A percentile compares a stretch with the other conserved stretches of the same genome.
phyloP scores from a whole-genome alignment of 2,113 vertebrate species.

The Urocolius indicus region DNA sequence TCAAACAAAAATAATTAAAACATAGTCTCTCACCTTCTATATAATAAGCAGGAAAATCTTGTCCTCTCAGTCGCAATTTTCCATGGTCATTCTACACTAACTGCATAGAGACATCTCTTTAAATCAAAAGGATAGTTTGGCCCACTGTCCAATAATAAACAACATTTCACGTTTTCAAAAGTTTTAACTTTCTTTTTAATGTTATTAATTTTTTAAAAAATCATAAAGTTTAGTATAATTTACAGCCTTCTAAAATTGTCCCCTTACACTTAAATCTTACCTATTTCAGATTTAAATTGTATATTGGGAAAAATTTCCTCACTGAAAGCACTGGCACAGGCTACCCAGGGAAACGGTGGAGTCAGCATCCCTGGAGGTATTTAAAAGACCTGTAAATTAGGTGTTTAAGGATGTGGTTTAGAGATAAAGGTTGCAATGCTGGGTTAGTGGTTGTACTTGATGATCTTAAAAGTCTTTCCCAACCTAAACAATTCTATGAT shows the following conservation, averaged over 20 bases:
- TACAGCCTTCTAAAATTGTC: neutral
- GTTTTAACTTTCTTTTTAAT: neutral
- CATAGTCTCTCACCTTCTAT: neutral
- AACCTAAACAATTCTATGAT: too few species aligned
- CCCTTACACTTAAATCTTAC: neutral
- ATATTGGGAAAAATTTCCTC: too few species aligned
- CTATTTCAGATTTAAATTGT: neutral
- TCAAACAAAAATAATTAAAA: neutral
- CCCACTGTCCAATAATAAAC: neutral
- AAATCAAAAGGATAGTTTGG: neutral
- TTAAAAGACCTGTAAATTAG: too few species aligned
- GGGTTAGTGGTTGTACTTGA: too few species aligned
- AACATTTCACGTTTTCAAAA: neutral
- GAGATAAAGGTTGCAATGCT: too few species aligned
- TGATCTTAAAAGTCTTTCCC: too few species aligned
- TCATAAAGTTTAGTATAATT: neutral
- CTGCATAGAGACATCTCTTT: neutral
- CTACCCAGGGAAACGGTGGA: too few species aligned
- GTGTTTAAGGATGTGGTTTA: too few species aligned
- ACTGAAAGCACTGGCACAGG: too few species aligned
- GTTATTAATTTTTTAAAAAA: neutral
- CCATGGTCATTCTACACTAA: neutral
- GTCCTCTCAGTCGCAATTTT: neutral
- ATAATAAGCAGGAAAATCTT: neutral
- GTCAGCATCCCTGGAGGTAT: too few species aligned